Evolutionary conservation across 2,797 vertebrate genomes (phyloP).

Genomic region (Thalassophryne amazonica): DNA sequence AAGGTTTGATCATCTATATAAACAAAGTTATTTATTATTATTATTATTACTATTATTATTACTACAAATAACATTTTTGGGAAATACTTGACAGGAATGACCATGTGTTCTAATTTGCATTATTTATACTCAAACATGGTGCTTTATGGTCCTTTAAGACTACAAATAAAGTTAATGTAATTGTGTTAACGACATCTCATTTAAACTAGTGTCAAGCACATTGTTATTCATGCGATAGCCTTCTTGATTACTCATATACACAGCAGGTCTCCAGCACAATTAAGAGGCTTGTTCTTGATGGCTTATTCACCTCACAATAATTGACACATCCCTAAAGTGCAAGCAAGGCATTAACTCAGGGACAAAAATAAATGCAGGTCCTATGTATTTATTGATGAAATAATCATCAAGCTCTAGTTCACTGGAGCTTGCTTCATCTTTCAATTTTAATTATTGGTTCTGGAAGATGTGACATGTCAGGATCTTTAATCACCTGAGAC

Average conservation of each 20-base stretch:
- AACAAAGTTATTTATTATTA: no score
- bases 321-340: conserved; percentile 54
- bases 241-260: conserved; percentile 10
- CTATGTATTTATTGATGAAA: conserved; percentile 73
- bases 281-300: conserved; percentile 35
- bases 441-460: conserved; percentile 81
- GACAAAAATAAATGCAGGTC: conserved; percentile 50
- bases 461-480: conserved; percentile 70
- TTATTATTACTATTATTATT: no score
- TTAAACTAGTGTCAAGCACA: background rate
- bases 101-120: no score
- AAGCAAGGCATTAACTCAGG: conserved; percentile 58
- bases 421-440: conserved; percentile 79
- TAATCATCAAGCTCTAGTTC: conserved; percentile 75
- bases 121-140: no score
- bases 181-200: no score
- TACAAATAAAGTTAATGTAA: no score
- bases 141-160: no score
- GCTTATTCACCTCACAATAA: conserved; percentile 53
- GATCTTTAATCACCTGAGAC: conserved; percentile 75
- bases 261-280: conserved; percentile 14
- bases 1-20: no score
- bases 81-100: no score
- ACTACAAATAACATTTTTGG: no score
- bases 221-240: conserved; percentile 11